Evolutionary conservation across 2,113 vertebrate species (phyloP), one percentile per base, ranked within the genome.

Genomic region (Emydura subglobosa): DNA sequence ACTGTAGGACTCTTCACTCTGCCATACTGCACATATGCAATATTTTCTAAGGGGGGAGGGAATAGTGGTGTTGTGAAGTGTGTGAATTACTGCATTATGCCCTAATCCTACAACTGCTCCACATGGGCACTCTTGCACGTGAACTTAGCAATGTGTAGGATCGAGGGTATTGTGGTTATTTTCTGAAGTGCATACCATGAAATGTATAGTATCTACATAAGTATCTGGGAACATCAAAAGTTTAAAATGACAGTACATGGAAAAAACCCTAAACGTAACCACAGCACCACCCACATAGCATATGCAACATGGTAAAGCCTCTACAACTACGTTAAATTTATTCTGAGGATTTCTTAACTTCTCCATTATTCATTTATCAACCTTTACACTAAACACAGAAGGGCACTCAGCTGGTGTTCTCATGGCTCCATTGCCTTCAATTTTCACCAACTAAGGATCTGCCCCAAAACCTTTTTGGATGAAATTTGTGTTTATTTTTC

Each of bases 1-100:
- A 57, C 5, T 84, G 27, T 31, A 61, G 59, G 59, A 17, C 59
- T 61, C 29, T 61, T 16, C 29, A 61, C 59, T 65, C 59, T 53
- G 55, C 74, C 89, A 74, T 24, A 81, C 53, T 65, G 50, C 31
- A 74, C 29, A 21, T 8, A 50, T 2, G 82, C 1, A 76, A 53
- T 65, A n/a, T 42, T 0, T 1, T 50, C 79, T 85, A 65, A 92
- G 57, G 34, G 9, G 1, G 2, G 24, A 2, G 27, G 17, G 68
- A 51, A 78, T 0, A 0, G 14, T 3, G 7, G 34, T n/a, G 34
- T 68, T 76, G 21, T 74, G 39, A 74, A 44, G 39, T 76, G 72
- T 24, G 22, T 76, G 42, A 76, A 44, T 25, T 24, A 74, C 24
- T 39, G 19, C 24, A 25, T 21, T 10, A 76, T 11, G 22, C 39